Evolutionary conservation across 2,888 invertebrate species (phyloP).

Genomic region (Acleris literana): DNA sequence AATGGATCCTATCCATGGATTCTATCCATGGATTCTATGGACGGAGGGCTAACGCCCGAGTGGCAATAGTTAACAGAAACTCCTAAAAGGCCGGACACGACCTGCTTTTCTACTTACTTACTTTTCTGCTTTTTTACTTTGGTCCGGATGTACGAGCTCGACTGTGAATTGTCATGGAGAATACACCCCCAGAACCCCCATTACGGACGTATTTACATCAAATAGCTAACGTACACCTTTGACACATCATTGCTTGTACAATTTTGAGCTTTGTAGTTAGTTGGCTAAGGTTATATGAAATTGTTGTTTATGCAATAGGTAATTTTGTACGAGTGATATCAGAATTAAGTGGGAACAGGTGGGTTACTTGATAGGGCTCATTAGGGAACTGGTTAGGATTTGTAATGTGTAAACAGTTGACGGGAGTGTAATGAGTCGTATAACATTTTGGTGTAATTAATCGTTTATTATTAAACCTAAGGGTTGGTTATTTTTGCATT

Average conservation of each 20-base stretch:
- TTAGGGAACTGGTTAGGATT: conserved; percentile 27
- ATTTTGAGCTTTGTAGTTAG: conserved; percentile 3
- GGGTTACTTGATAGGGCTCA: conserved; percentile 28
- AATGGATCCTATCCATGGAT: too few species aligned
- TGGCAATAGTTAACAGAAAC: too few species aligned
- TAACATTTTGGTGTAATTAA: neutral
- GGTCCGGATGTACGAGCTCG: too few species aligned
- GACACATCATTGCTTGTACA: conserved; percentile 5
- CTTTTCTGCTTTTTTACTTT: too few species aligned
- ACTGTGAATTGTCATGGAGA: too few species aligned
- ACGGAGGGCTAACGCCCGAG: too few species aligned
- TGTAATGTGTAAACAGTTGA: conserved; percentile 1
- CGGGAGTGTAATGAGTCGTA: neutral
- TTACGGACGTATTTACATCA: conserved; percentile 25
- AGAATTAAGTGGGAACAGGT: conserved; percentile 34
- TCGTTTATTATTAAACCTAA: too few species aligned
- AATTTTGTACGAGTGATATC: conserved; percentile 29
- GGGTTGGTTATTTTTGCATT: too few species aligned
- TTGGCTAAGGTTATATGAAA: neutral
- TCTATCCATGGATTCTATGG: too few species aligned
- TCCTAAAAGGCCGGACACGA: too few species aligned
- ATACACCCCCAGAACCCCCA: conserved; percentile 6
- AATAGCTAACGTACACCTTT: conserved; percentile 16
- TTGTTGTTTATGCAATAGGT: conserved; percentile 9
- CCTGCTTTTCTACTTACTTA: too few species aligned